A percentile compares a stretch with the other conserved stretches of the same genome.
These are phyloP conservation scores for Zosterops japonicus DNA, from an alignment of 2,113 vertebrate genomes.

Conservation along the genomic window DNA sequence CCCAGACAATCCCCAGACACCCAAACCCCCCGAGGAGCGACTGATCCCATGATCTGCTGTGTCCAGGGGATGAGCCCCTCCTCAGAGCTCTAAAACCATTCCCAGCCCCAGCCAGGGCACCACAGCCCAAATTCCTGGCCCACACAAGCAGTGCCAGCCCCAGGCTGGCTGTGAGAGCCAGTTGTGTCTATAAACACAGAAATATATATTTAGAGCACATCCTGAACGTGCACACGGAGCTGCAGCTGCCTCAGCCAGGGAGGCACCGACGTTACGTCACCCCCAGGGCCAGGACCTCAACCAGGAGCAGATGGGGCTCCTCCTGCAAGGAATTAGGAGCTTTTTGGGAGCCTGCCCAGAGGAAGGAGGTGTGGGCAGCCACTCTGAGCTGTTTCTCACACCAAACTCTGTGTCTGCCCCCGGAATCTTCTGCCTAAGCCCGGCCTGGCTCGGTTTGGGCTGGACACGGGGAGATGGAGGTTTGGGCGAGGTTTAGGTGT, in stretches of 20 bases:
- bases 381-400: background rate
- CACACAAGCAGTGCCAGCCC: background rate
- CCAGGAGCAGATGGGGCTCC: background rate
- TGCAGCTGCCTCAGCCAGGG: background rate
- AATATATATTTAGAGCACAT: background rate
- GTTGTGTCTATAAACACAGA: background rate
- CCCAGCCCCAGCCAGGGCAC: background rate
- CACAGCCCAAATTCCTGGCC: background rate
- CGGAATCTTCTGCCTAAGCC: rapidly evolving
- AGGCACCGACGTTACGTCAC: background rate
- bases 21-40: rapidly evolving
- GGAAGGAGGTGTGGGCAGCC: background rate
- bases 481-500: background rate
- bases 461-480: background rate
- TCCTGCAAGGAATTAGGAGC: background rate
- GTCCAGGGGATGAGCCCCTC: rapidly evolving
- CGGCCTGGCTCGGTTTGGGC: background rate
- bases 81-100: rapidly evolving
- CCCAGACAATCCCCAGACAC: background rate
- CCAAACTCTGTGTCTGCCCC: background rate
- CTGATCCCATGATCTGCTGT: rapidly evolving
- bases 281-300: background rate
- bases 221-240: background rate
- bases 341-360: background rate
- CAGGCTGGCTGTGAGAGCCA: background rate